A percentile compares a stretch with the other conserved stretches of the same genome.
Conservation (phyloP, 2,888 invertebrate species). For the Cremastinae sp. region DNA sequence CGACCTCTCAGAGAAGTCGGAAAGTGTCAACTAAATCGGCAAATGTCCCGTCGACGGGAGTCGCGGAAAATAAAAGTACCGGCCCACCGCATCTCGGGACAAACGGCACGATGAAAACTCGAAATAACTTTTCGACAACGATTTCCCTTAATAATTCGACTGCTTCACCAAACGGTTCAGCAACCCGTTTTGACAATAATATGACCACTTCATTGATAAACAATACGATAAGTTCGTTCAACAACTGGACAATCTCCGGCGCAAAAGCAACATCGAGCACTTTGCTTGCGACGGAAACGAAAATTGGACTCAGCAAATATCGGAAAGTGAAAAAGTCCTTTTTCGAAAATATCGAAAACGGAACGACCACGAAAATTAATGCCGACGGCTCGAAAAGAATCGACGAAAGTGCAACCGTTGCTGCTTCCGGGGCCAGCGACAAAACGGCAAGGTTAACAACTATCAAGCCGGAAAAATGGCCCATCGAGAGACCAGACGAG, state of each 20-base stretch:
- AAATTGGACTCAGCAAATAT: not conserved
- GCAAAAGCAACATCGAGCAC: not conserved
- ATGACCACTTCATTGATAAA: too few species aligned
- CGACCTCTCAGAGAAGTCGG: not conserved
- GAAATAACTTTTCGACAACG: too few species aligned
- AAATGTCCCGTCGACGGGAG: not conserved
- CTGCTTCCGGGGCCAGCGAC: constrained; percentile 31
- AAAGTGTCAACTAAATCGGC: not conserved
- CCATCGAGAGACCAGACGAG: not conserved
- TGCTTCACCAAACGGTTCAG: too few species aligned
- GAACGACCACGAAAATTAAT: constrained; percentile 45
- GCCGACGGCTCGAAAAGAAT: constrained; percentile 42
- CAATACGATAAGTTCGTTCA: too few species aligned
- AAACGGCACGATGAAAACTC: not conserved
- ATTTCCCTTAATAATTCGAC: too few species aligned
- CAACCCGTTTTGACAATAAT: too few species aligned
- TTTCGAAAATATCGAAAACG: constrained; percentile 1
- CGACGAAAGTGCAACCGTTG: constrained; percentile 38
- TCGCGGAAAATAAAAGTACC: too few species aligned
- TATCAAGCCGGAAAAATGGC: not conserved
- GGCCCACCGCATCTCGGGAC: too few species aligned
- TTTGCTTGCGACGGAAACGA: not conserved
- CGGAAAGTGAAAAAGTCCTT: constrained; percentile 32
- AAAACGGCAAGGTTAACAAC: too few species aligned
- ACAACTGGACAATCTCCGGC: too few species aligned